Conservation (phyloP, 2,797 vertebrate species). For the Caiman crocodilus region DNA sequence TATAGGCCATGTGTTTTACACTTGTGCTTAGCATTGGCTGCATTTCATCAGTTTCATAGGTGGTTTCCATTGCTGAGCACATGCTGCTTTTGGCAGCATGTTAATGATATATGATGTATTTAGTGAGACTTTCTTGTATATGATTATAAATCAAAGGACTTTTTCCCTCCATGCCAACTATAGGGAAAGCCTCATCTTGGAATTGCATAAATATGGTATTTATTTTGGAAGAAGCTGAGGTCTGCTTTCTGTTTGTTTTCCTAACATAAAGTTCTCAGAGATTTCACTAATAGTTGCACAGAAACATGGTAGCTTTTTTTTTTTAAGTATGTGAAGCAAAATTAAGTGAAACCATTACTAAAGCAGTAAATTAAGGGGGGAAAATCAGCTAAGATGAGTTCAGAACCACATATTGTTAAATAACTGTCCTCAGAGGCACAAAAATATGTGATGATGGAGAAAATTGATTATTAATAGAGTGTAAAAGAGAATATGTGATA, state of each 20-base stretch:
- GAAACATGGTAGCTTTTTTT: background rate
- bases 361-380: background rate
- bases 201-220: background rate
- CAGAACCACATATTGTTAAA: rapidly evolving
- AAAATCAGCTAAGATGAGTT: background rate
- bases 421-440: background rate
- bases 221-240: background rate
- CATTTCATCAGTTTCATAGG: too few relatives aligned
- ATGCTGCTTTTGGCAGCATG: too few relatives aligned
- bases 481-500: background rate
- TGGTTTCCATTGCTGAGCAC: too few relatives aligned
- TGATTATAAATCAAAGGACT: too few relatives aligned
- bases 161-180: too few relatives aligned
- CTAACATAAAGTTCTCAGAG: background rate
- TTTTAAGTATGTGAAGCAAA: background rate
- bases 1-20: too few relatives aligned
- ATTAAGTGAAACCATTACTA: background rate
- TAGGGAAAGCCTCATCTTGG: too few relatives aligned
- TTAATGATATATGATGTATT: too few relatives aligned
- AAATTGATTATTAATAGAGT: background rate
- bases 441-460: background rate
- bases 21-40: too few relatives aligned
- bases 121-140: too few relatives aligned
- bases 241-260: background rate
- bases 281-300: background rate